Conservation (phyloP, 2,113 vertebrate genomes). For the Abramis brama region DNA sequence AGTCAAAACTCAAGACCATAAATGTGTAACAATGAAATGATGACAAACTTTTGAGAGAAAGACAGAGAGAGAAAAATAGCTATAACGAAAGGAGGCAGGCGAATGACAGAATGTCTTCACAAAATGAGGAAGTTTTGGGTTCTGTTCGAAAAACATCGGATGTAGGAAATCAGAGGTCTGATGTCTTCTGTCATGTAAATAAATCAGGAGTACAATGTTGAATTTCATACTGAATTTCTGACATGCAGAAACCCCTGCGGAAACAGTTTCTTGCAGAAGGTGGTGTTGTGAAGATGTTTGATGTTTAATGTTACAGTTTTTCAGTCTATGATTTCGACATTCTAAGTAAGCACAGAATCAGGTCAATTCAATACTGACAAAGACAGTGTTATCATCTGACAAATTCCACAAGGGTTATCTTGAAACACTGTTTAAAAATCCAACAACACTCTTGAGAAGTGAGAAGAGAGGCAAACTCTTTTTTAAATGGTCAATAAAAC, state of each 20-base stretch:
- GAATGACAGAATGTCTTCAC: background rate
- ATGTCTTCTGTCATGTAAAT: background rate
- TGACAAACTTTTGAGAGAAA: background rate
- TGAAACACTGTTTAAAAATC: background rate
- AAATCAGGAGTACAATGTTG: background rate
- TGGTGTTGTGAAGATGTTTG: background rate
- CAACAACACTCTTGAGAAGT: background rate
- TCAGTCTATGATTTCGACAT: background rate
- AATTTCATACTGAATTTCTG: background rate
- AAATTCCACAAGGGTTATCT: slow-evolving; percentile 23
- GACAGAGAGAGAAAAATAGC: background rate
- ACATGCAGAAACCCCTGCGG: background rate
- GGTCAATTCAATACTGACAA: slow-evolving; percentile 21
- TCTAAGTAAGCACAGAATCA: background rate
- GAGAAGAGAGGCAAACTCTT: background rate
- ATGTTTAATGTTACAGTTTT: slow-evolving; percentile 1
- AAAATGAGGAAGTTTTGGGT: background rate
- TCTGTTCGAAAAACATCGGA: background rate
- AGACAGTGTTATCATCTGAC: slow-evolving; percentile 22
- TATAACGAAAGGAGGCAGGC: background rate
- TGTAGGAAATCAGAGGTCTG: background rate
- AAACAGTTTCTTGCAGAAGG: background rate
- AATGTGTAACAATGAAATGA: background rate
- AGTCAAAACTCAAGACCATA: background rate
- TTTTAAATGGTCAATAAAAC: background rate